A percentile compares a stretch with the other conserved stretches of the same genome.
Evolutionary conservation across 2,888 invertebrate species (phyloP).

Genomic region (Glaucopsyche alexis): DNA sequence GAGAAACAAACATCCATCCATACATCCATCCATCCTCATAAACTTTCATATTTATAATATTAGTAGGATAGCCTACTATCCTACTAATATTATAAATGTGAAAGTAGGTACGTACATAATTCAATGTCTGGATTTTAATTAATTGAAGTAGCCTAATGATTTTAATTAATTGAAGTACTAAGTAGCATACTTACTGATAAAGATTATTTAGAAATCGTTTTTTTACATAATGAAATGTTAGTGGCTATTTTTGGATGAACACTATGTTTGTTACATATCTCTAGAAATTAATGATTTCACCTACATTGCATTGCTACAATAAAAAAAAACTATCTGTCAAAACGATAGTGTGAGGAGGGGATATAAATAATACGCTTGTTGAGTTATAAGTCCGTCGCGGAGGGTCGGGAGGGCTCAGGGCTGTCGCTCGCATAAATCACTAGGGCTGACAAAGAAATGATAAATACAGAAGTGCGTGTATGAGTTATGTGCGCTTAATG

Average conservation of each 20-base stretch:
- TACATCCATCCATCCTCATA: no score
- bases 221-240: no score
- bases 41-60: no score
- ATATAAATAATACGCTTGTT: constrained; percentile 50
- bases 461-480: constrained; percentile 57
- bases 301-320: neutral
- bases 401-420: constrained; percentile 41
- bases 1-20: no score
- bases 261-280: no score
- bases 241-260: no score
- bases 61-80: no score
- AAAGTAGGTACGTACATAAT: constrained; percentile 67
- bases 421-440: constrained; percentile 52
- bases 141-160: constrained; percentile 31
- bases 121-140: constrained; percentile 35
- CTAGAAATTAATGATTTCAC: no score
- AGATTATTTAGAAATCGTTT: no score
- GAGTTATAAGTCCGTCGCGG: constrained; percentile 49
- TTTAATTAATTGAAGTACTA: no score
- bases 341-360: constrained; percentile 25
- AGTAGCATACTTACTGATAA: no score
- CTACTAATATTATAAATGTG: no score
- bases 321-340: constrained; percentile 13
- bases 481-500: constrained; percentile 58
- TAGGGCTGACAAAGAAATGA: constrained; percentile 69